Percentiles rank a stretch among this genome's conserved stretches.
Conservation (phyloP, 2,797 vertebrate genomes). For the Artibeus jamaicensis region DNA sequence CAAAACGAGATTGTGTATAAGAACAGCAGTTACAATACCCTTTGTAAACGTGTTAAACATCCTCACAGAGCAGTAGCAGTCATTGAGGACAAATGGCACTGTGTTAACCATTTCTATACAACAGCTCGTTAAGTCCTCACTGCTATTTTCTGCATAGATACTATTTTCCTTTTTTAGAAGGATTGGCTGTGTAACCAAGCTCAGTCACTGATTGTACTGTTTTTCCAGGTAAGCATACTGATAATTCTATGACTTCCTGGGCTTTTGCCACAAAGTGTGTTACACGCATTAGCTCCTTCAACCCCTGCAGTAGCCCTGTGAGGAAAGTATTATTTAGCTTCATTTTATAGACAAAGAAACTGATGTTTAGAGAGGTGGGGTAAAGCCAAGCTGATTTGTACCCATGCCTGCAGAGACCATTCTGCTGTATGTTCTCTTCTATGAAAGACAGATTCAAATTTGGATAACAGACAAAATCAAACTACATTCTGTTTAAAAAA, state of each 20-base stretch:
- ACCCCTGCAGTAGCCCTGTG: not conserved
- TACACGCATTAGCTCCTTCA: not conserved
- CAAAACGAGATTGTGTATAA: not conserved
- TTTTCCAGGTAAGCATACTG: not conserved
- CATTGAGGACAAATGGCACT: not conserved
- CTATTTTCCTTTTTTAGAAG: not conserved
- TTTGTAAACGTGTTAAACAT: not conserved
- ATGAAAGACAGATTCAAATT: not conserved
- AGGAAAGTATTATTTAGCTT: not conserved
- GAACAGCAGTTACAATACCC: not conserved
- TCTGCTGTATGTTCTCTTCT: not conserved
- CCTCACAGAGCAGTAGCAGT: not conserved
- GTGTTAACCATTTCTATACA: not conserved
- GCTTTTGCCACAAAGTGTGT: not conserved
- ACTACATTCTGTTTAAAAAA: not conserved
- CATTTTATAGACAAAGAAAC: not conserved
- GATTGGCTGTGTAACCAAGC: not conserved
- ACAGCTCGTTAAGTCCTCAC: not conserved
- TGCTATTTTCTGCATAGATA: not conserved
- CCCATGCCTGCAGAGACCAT: not conserved
- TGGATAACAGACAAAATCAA: not conserved
- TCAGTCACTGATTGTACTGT: not conserved
- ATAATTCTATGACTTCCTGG: not conserved
- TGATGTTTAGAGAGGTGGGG: not conserved
- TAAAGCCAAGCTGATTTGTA: not conserved